A percentile compares a stretch with the other conserved stretches of the same genome.
Evolutionary conservation across 2,113 vertebrate genomes (phyloP).

Genomic region (Ranitomeya variabilis): DNA sequence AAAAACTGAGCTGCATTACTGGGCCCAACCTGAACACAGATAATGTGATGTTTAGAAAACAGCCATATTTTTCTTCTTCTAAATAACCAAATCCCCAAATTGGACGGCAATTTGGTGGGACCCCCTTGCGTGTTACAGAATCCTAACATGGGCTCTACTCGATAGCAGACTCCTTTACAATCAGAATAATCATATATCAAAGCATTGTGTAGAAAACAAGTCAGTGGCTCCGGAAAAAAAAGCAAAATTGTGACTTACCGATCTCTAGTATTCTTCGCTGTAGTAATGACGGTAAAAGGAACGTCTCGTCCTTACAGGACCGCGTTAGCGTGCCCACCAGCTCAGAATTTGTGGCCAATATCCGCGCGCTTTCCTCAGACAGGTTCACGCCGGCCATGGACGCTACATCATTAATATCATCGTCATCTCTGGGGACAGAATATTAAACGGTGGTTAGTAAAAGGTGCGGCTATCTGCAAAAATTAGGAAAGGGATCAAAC

Average conservation of each 20-base stretch:
- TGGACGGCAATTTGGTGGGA: no score
- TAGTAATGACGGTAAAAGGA: constrained; percentile 82
- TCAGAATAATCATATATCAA: no score
- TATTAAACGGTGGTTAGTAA: neutral
- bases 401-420: constrained; percentile 91
- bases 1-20: neutral
- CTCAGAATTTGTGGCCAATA: constrained; percentile 89
- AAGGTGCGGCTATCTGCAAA: no score
- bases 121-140: no score
- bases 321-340: constrained; percentile 85
- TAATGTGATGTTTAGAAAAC: no score
- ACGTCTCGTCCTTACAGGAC: constrained; percentile 91
- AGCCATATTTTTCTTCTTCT: no score
- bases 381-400: constrained; percentile 94
- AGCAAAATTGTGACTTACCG: constrained; percentile 67
- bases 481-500: neutral
- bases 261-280: constrained; percentile 89
- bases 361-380: constrained; percentile 88
- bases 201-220: no score
- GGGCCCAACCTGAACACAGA: no score
- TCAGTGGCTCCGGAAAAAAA: neutral
- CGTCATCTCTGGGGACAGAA: constrained; percentile 82
- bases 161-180: no score
- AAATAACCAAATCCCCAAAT: no score
- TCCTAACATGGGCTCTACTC: no score